Percentiles rank a stretch among this genome's conserved stretches.
Evolutionary conservation across 1,140 invertebrate species (phyloP).

Genomic region (Rhopalosiphum maidis): DNA sequence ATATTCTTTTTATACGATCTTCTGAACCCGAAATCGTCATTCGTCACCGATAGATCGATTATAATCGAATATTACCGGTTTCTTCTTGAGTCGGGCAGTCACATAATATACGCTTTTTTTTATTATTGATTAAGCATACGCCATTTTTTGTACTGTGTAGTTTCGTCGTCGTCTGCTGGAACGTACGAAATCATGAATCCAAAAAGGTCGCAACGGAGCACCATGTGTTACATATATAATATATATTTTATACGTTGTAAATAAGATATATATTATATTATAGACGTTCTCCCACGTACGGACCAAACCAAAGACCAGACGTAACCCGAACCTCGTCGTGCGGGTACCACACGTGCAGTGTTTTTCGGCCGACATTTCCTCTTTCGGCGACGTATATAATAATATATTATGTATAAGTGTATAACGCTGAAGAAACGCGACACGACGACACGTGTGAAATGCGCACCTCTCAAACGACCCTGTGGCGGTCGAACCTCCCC

Average conservation of each 20-base stretch:
- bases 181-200: neutral
- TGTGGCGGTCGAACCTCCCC: neutral
- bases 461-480: constrained; percentile 19
- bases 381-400: neutral
- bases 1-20: neutral
- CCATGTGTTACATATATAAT: neutral
- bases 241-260: neutral
- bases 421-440: neutral
- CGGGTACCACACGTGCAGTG: constrained; percentile 29
- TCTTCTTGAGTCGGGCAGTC: neutral
- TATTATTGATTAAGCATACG: neutral
- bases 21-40: neutral
- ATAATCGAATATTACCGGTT: neutral
- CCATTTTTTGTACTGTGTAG: neutral
- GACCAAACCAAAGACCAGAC: neutral
- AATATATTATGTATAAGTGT: neutral
- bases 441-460: constrained; percentile 42
- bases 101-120: neutral
- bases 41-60: neutral
- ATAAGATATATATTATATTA: neutral
- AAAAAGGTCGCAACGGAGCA: neutral
- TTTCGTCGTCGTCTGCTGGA: neutral
- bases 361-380: constrained; percentile 21
- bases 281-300: neutral
- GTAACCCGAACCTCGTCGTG: constrained; percentile 28